Evolutionary conservation across 2,888 invertebrate genomes (phyloP), one percentile per base, ranked within the genome.

Genomic region (Iphiclides podalirius): DNA sequence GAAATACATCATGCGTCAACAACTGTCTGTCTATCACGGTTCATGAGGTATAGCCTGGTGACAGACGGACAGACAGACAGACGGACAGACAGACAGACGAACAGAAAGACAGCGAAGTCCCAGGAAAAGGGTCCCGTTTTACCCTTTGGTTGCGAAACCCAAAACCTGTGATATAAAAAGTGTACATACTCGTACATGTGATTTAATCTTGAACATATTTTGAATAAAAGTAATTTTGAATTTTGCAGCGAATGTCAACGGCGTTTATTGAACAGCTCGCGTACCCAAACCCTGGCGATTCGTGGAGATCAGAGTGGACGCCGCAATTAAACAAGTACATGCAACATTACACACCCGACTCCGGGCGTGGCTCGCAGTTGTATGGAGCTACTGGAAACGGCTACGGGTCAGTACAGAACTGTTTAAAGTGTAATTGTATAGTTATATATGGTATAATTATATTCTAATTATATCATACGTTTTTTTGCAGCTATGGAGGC

Each of bases 271-370:
- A 88, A 64, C 88, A 88, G 60, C 63, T 88, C 60, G 87, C 87
- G 49, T 88, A 87, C 55, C 81, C 82, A 4, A 87, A 89, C 60
- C 82, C 89, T 8, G 89, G 89, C 31, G 89, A 89, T 60, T 89
- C 89, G 6, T 89, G 89, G 89, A 78, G 89, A 20, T 89, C 89
- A 26, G 89, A 89, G 60, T 89, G 89, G 89, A 89, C 89, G 35
- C 89, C 89, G 7, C 89, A 89, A 61, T 67, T 87, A 43, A 88
- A 89, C 57, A 88, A 89, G 56, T 83, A 89, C 45, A 88, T 86
- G 87, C 89, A 89, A 61, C 89, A 89, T 60, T 89, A 89, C 61
- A 87, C 89, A 9, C 86, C 89, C 0, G 89, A 89, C 60, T 89
- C 89, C 0, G 89, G 89, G 9, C 75, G 89, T 26, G 89, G 89